Evolutionary conservation across 2,113 vertebrate species (phyloP).

Genomic region (Halichoerus grypus): DNA sequence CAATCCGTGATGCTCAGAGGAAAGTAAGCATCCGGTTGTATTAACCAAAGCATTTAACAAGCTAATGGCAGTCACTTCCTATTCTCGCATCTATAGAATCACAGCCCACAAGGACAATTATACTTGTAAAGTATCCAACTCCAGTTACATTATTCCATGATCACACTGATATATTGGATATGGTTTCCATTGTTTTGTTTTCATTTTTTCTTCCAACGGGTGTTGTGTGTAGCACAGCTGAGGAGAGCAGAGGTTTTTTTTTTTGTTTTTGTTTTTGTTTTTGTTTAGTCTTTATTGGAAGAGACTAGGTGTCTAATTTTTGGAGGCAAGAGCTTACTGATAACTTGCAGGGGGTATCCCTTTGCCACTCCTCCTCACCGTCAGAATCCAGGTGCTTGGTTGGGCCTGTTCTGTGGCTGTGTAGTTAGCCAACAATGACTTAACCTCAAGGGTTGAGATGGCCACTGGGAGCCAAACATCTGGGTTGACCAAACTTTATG

Average conservation of each 20-base stretch:
- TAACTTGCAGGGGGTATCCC: neutral
- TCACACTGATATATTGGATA: neutral
- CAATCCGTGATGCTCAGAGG: neutral
- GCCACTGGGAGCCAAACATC: neutral
- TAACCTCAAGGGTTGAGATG: slow-evolving; percentile 18
- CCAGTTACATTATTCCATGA: slow-evolving; percentile 35
- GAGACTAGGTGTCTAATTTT: neutral
- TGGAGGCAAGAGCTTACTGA: neutral
- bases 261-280: neutral
- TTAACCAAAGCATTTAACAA: slow-evolving; percentile 48
- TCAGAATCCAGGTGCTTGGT: neutral
- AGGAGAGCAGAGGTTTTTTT: neutral
- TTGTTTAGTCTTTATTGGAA: neutral
- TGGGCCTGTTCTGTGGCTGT: neutral
- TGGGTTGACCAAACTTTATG: neutral
- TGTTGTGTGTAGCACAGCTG: neutral
- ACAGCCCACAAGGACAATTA: neutral
- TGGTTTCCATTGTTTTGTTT: slow-evolving; percentile 24
- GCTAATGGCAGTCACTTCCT: neutral
- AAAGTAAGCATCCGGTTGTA: slow-evolving; percentile 46
- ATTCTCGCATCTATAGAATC: neutral
- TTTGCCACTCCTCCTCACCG: neutral
- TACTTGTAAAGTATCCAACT: neutral
- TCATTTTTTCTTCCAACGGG: neutral
- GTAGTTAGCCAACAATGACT: neutral